These are phyloP conservation scores for Indicator indicator DNA, from an alignment of 2,113 vertebrate genomes.

Conservation along the genomic window DNA sequence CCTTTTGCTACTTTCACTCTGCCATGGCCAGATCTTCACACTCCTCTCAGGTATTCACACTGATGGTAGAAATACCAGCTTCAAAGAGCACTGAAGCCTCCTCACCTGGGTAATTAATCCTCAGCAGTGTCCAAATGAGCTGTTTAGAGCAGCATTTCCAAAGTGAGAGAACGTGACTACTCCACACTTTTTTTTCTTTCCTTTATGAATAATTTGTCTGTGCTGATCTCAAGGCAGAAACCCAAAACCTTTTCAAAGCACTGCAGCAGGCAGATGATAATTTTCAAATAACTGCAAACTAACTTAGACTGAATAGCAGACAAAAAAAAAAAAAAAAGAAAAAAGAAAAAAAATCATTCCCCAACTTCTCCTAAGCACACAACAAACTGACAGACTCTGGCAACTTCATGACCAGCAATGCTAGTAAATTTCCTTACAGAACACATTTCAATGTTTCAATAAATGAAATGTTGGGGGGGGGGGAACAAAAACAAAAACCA, in stretches of 20 bases:
- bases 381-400: background rate
- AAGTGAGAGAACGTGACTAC: background rate
- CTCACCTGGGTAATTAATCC: background rate
- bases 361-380: background rate
- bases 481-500: too few relatives aligned
- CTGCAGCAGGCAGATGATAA: background rate
- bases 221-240: background rate
- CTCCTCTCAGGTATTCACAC: background rate
- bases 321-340: background rate
- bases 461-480: background rate
- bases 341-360: background rate
- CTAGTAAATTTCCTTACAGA: background rate
- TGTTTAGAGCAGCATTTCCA: background rate
- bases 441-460: background rate
- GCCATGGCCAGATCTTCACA: rapidly evolving
- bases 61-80: background rate
- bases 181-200: background rate
- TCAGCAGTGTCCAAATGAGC: background rate
- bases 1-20: background rate
- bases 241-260: background rate
- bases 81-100: background rate
- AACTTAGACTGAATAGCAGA: background rate
- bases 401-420: background rate
- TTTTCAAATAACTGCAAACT: background rate
- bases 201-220: background rate